A percentile compares a stretch with the other conserved stretches of the same genome.
phyloP scores from a whole-genome alignment of 2,113 vertebrate genomes.

The Pitta sordida region DNA sequence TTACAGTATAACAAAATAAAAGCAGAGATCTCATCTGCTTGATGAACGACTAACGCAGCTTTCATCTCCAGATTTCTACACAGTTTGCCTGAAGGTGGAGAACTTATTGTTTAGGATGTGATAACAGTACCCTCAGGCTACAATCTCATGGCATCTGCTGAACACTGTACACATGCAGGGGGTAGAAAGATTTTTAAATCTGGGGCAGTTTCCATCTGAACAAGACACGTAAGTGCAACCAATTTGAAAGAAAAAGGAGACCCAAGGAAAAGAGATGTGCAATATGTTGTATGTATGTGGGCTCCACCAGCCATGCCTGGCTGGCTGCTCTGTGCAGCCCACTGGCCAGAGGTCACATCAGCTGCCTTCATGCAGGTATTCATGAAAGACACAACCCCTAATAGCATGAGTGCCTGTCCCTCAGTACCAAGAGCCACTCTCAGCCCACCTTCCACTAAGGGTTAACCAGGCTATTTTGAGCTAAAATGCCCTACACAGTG shows the following conservation, averaged over 20 bases:
- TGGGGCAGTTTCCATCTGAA: neutral
- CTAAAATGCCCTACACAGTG: neutral
- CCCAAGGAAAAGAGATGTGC: neutral
- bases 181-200: neutral
- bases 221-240: neutral
- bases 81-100: constrained; percentile 39
- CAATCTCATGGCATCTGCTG: neutral
- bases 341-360: neutral
- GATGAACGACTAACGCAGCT: constrained; percentile 51
- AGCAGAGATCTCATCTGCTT: constrained; percentile 50
- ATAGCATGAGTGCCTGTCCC: neutral
- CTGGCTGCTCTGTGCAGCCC: neutral
- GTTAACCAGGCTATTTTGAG: neutral
- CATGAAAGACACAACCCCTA: neutral
- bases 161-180: neutral
- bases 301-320: neutral
- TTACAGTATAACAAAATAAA: constrained; percentile 59
- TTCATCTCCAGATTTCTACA: constrained; percentile 36
- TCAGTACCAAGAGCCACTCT: neutral
- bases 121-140: neutral
- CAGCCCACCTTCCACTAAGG: neutral
- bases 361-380: neutral
- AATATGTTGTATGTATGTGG: fast-evolving
- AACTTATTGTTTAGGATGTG: neutral
- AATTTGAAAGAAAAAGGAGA: neutral